A percentile compares a stretch with the other conserved stretches of the same genome.
These are phyloP conservation scores for Anabacerthia variegaticeps DNA, from an alignment of 2,797 vertebrate genomes.

Conservation along the genomic window DNA sequence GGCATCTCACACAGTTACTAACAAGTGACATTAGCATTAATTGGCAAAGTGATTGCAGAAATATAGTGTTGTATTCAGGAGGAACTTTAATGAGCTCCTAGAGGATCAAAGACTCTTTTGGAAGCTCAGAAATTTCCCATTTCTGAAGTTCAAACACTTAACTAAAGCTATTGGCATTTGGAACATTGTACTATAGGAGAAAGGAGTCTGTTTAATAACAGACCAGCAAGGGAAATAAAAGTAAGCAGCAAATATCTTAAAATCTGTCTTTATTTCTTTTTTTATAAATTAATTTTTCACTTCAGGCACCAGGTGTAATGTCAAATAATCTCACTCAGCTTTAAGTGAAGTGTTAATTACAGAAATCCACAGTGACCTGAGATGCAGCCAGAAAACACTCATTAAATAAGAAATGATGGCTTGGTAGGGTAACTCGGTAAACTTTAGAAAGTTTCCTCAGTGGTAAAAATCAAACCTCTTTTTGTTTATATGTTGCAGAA, in stretches of 20 bases:
- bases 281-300: background rate
- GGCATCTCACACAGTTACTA: background rate
- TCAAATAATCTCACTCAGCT: background rate
- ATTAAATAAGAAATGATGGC: background rate
- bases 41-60: background rate
- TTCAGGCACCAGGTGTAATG: background rate
- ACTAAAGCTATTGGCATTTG: background rate
- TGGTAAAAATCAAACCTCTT: background rate
- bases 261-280: background rate
- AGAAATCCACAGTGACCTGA: background rate
- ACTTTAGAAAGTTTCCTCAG: background rate
- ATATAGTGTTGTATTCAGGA: background rate
- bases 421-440: background rate
- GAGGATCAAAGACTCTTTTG: background rate
- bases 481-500: background rate
- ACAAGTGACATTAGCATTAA: background rate
- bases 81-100: background rate
- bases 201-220: background rate
- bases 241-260: background rate
- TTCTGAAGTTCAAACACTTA: background rate
- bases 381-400: background rate
- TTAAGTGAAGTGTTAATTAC: slow-evolving; percentile 21
- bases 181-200: background rate
- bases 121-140: background rate
- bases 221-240: background rate